A percentile compares a stretch with the other conserved stretches of the same genome.
Conservation (phyloP, 2,113 vertebrate species). For the Embiotoca jacksoni region DNA sequence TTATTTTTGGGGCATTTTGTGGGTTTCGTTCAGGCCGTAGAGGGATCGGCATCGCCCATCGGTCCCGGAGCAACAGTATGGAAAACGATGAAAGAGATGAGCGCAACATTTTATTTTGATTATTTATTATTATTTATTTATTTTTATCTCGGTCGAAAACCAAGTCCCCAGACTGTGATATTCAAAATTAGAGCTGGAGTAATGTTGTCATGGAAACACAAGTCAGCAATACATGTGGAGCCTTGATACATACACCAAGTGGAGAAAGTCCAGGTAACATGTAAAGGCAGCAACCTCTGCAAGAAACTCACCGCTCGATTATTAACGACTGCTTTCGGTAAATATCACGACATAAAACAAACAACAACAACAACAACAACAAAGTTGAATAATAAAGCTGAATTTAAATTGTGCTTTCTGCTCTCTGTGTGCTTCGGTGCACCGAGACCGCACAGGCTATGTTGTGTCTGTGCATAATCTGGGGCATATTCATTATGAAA, state of each 20-base stretch:
- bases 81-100: not conserved
- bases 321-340: constrained; percentile 5
- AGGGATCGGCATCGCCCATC: not conserved
- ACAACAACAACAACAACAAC: not conserved
- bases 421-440: constrained; percentile 18
- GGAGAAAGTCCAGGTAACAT: constrained; percentile 40
- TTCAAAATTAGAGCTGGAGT: constrained; percentile 55
- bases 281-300: constrained; percentile 31
- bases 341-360: not conserved
- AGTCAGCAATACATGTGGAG: constrained; percentile 49
- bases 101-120: constrained; percentile 42
- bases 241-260: constrained; percentile 49
- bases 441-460: constrained; percentile 20
- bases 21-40: no score
- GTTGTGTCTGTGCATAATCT: constrained; percentile 59
- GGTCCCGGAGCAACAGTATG: not conserved
- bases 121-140: not conserved
- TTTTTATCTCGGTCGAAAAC: constrained; percentile 36
- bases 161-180: constrained; percentile 32
- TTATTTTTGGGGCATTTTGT: no score
- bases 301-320: constrained; percentile 32
- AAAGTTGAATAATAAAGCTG: no score
- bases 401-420: constrained; percentile 20
- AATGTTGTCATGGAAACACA: constrained; percentile 73
- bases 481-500: constrained; percentile 69